Evolutionary conservation across 2,797 vertebrate species (phyloP), one percentile per base, ranked within the genome.

Genomic region (Crenuchus spilurus): DNA sequence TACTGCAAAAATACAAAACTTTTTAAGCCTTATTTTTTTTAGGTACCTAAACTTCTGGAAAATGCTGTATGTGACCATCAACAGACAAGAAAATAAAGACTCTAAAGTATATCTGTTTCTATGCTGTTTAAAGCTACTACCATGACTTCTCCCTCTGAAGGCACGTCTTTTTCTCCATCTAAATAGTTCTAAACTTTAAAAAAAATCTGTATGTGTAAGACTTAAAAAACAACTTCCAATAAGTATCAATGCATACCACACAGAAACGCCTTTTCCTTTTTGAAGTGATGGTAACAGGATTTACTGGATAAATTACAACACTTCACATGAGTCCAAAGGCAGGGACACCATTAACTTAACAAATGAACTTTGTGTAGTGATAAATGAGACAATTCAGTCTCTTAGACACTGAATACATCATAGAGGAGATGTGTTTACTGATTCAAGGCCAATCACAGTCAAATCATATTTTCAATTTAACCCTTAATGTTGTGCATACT

Each of bases 391-490:
- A n/a, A 39, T 39, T 24, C 18, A 20, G 9, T 39, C 33, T 60
- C 18, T 16, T 5, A 60, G 57, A 61, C 57, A 24, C 49, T 2
- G 11, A 52, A 52, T 61, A 24, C 57, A 61, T 41, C 24, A 28
- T n/a, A n/a, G 2, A 9, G 54, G 30, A 31, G 28, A 28, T 63
- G 39, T 42, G 60, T 41, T 63, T 63, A 63, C 24, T 9, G 24
- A 18, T 7, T 63, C 37, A 63, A 44, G n/a, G 41, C 42, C 28
- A 46, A 46, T 20, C 42, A 31, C 26, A 65, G 42, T 31, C 16
- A 48, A 46, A 65, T 30, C 42, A 48, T 30, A 31, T 41, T 28
- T 65, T 65, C 42, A 30, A 18, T 24, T 42, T 63, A 42, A 63
- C 61, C 28, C 60, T 63, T 63, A 41, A 64, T 16, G 61, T 39